Percentiles rank a stretch among this genome's conserved stretches.
Conservation (phyloP, 2,888 invertebrate species). For the Dioctria linearis region DNA sequence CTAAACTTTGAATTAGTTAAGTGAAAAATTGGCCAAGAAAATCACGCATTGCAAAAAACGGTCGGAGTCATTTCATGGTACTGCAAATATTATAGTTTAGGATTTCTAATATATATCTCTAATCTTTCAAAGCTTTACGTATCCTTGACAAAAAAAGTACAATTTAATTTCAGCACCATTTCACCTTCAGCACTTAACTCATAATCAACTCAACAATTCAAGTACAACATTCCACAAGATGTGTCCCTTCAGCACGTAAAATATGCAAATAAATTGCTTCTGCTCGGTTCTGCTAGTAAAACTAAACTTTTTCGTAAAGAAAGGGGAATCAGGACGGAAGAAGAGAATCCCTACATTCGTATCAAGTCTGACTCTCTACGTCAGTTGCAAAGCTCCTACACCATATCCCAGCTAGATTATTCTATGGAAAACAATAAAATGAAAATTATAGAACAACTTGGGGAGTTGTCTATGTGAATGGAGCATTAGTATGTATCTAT, state of each 20-base stretch:
- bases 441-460: background rate
- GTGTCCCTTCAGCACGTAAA: conserved; percentile 22
- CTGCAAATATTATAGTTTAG: no score
- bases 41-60: no score
- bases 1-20: no score
- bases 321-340: background rate
- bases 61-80: no score
- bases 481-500: no score
- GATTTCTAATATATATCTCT: no score
- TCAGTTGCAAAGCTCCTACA: background rate
- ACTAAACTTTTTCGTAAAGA: conserved; percentile 27
- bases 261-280: conserved; percentile 32
- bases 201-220: conserved; percentile 18
- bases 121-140: no score
- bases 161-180: conserved; percentile 56
- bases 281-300: background rate
- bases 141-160: no score
- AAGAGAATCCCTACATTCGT: background rate
- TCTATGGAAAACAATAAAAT: no score
- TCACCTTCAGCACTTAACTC: conserved; percentile 36
- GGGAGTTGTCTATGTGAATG: background rate
- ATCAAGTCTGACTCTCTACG: background rate
- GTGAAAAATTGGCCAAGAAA: no score
- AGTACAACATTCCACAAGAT: background rate
- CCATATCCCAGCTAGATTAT: background rate